Base-by-base conservation (phyloP, 2,113 vertebrate species). In the Rhizomys pruinosus region DNA sequence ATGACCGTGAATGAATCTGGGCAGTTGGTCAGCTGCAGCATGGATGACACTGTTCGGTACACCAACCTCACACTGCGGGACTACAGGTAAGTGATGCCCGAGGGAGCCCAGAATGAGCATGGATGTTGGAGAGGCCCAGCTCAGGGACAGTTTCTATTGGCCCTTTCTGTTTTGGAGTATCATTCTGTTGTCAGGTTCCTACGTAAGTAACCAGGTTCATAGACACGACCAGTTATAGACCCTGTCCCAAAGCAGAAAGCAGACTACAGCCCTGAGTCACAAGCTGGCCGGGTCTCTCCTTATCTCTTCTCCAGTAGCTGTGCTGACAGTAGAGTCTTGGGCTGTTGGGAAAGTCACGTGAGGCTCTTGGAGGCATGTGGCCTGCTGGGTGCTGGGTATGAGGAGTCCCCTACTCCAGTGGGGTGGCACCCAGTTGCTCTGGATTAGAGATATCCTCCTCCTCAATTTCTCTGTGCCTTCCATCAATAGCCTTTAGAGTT, bases 21-120 rank as follows among this genome's bases (percentile, higher is more conserved):
- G 34, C 98, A 98, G 78, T 98, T 99, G 91, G 99, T 99, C 76
- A 98, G 98, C 22, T 99, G 99, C 98, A 98, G 99, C 96, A 99
- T 99, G 99, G 99, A 99, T 4, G 99, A 99, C 66, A 99, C 99
- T 0, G 97, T 99, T 91, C 99, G 99, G 76, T 99, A 97, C 79
- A 99, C 98, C 61, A 98, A 64, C 95, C 94, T 99, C 25, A 90
- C 10, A 61, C 98, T 98, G 86, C 98, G 98, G 55, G 99, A 99
- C 87, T 99, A 99, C 98, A 99, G 99, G 99, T 99, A 94, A 88
- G 97, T 84, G 23, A 55, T 17, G 0, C 42, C 22, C 0, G 0
- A 13, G 79, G 5, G 7, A 2, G 20, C 13, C 55, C 10, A 8
- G 8, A 22, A 2, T 3, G 29, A 44, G 32, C 34, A 25, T 13